Conservation (phyloP, 2,888 invertebrate species). For the Lordiphosa fenestrarum region DNA sequence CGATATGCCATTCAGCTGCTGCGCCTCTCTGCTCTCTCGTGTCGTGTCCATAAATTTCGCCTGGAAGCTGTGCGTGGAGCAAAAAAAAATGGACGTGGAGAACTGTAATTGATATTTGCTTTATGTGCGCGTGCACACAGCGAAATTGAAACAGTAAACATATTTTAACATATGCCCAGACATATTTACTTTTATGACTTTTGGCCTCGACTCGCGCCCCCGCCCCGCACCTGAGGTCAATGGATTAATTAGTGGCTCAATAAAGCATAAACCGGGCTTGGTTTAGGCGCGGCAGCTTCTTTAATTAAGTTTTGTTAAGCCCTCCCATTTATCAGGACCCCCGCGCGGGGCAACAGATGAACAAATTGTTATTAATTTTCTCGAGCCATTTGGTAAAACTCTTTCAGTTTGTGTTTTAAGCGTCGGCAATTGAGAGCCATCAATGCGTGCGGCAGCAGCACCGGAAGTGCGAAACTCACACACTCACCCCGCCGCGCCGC, state of each 20-base stretch:
- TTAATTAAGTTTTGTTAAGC: too few relatives aligned
- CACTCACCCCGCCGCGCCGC: constrained; percentile 1
- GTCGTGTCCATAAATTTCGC: constrained; percentile 31
- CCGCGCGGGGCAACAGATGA: background rate
- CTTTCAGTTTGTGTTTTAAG: constrained; percentile 38
- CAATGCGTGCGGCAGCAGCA: constrained; percentile 32
- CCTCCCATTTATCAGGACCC: too few relatives aligned
- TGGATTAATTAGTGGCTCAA: too few relatives aligned
- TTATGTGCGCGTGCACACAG: constrained; percentile 36
- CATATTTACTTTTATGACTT: constrained; percentile 48
- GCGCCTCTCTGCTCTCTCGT: constrained; percentile 19
- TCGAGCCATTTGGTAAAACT: constrained; percentile 36
- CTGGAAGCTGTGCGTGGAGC: constrained; percentile 8
- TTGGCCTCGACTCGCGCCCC: too few relatives aligned
- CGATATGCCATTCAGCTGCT: constrained; percentile 25
- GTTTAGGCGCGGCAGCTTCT: too few relatives aligned
- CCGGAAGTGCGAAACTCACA: constrained; percentile 25
- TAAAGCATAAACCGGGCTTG: too few relatives aligned
- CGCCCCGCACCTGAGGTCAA: too few relatives aligned
- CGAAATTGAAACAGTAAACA: constrained; percentile 53
- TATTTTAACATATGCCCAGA: constrained; percentile 48
- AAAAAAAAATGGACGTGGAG: constrained; percentile 23
- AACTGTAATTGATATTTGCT: constrained; percentile 62
- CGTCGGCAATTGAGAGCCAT: constrained; percentile 63
- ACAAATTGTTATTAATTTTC: constrained; percentile 62